Base-by-base conservation (phyloP, 2,888 invertebrate genomes). In the Anthophora plumipes region DNA sequence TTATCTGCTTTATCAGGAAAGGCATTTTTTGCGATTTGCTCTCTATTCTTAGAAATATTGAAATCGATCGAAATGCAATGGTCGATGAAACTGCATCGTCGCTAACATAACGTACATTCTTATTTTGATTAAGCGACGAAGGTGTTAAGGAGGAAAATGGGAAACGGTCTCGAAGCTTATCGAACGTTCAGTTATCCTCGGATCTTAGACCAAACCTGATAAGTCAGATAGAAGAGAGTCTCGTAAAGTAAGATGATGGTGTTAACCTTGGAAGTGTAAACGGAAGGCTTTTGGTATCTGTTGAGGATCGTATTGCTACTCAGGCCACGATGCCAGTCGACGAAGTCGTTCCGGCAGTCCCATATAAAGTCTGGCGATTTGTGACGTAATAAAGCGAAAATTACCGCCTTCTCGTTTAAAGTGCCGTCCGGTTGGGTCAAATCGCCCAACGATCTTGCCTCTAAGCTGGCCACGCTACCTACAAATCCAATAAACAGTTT, bases 341-440 rank as follows among this genome's bases (percentile, higher is more conserved):
- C 71, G 63, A 93, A 92, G 74, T 92, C 90, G 68, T 92, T 92
- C 17, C 92, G 89, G 41, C 90, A 91, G 68, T 92, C 92, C 92
- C 92, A 92, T 71, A 91, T 89, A 61, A 92, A 91, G 81, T 92
- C 90, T 0, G 91, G 91, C 41, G 85, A 85, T 39, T 74, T 87
- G 82, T 90, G 83, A 9, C 89, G 86, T 63, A 92, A 64, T 57
- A 91, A 76, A 25, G 88, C 83, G 77, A 88, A 92, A 72, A 89
- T 87, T 55, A 92, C 81, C 20, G 90, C 90, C 73, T 80, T 90
- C 77, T 92, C 92, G 84, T 92, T 92, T 43, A 91, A 80, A 6
- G 84, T 83, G 11, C 90, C 90, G 57, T 93, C 91, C 43, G 86
- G 20, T 39, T 83, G 82, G 43, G 87, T 84, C 55, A 93, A 80